phyloP scores from a whole-genome alignment of 2,113 vertebrate genomes.

The Oenanthe melanoleuca region DNA sequence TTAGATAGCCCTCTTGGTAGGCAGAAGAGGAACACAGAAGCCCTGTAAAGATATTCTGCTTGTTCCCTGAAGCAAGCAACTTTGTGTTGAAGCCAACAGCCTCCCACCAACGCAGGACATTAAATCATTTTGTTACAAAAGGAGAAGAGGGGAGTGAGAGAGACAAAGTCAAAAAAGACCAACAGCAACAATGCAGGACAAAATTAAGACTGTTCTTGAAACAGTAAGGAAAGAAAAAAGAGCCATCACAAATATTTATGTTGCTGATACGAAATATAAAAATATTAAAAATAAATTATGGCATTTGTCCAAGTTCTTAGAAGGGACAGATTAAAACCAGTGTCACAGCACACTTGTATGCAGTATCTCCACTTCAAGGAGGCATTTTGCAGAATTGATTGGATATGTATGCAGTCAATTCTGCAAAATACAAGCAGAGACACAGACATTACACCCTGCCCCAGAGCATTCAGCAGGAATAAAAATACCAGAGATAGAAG shows the following conservation, averaged over 20 bases:
- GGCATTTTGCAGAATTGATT: background rate
- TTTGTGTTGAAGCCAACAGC: background rate
- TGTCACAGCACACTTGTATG: background rate
- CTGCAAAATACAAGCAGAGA: background rate
- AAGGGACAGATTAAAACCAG: constrained; percentile 22
- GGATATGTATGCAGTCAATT: background rate
- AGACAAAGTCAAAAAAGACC: background rate
- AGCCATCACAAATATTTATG: constrained; percentile 45
- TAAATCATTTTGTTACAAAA: background rate
- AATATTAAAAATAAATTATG: constrained; percentile 61
- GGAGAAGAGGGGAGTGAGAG: background rate
- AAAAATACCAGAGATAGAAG: background rate
- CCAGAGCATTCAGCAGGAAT: background rate
- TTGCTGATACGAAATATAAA: background rate
- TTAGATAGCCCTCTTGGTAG: background rate
- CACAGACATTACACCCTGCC: background rate
- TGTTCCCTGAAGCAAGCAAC: background rate
- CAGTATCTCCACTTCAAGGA: background rate
- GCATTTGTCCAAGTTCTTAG: background rate
- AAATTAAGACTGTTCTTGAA: background rate
- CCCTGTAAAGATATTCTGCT: background rate
- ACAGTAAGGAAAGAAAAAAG: constrained; percentile 20
- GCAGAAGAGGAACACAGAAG: background rate
- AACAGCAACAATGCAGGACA: background rate
- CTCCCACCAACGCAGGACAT: background rate